Base-by-base conservation (phyloP, 2,797 vertebrate genomes). In the Gambelia wislizenii region DNA sequence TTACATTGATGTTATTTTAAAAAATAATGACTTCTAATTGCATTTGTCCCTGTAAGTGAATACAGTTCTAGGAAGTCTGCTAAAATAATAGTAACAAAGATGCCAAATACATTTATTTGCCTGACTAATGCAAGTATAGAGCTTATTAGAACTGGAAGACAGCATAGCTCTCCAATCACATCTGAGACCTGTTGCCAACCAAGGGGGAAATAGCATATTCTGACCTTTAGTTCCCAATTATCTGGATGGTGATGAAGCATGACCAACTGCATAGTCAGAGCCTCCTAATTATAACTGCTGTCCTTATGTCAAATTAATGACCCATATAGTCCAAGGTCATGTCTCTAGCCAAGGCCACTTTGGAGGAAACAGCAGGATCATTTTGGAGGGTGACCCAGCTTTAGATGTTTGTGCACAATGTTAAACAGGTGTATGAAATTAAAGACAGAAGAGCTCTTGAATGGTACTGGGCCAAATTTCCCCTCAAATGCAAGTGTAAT, bases 241-340 rank as follows among this genome's bases (percentile, higher is more conserved):
- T 78, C 16, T 77, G 44, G 54, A 54, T 83, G 39, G n/a, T 77
- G 81, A 70, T 85, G 49, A 89, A 79, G 56, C 80, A 83, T 84
- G 82, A 84, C 64, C 79, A 82, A 82, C n/a, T 78, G 64, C 3
- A 52, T 44, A 64, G 36, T 69, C 74, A 77, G 52, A 78, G 42
- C 14, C 16, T 64, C 72, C 42, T 88, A 64, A 88, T 83, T 75
- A 76, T 76, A 83, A 82, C 12, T 27, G 44, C 36, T 30, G 49
- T 75, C 61, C 20, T 75, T 82, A 30, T 79, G 76, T 69, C 76
- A 87, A 2, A 54, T 61, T 79, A 79, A 79, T 87, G 44, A 79
- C 22, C 44, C 85, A 69, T 79, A 13, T 52, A 47, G 39, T 74
- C 69, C 39, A 27, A 61, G 49, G 33, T 25, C 36, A 12, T 82